Base-by-base conservation (phyloP, 1,140 invertebrate genomes). In the Heliothis subflexa region DNA sequence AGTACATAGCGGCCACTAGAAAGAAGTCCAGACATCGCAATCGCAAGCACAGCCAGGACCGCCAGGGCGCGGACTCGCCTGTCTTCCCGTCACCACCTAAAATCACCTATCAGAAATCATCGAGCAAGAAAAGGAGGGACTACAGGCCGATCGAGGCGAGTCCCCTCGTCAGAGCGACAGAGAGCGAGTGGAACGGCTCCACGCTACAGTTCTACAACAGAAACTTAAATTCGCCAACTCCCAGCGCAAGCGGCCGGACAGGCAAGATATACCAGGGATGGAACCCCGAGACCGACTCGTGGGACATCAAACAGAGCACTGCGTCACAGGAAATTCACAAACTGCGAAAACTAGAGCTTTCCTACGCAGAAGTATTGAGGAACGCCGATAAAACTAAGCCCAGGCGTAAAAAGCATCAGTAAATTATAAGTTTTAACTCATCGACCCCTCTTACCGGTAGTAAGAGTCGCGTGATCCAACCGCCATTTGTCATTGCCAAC, bases 301-400 rank as follows among this genome's bases (percentile, higher is more conserved):
- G 93, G 93, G 96, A 96, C 78, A 97, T 96, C 82, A 97, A 96
- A 85, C 96, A 96, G 18, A 97, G 97, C 89, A 95, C 96, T 11
- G 97, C 97, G 3, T 97, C 97, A 0, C 97, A 97, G 84, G 97
- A 98, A 81, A 96, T 98, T 11, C 96, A 97, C 80, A 97, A 97
- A 84, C 92, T 98, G 57, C 97, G 97, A 88, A 96, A 97, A 82
- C 92, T 98, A 33, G 97, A 98, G 82, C 95, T 97, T 86, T 97
- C 97, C 3, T 98, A 98, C 87, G 97, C 97, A 0, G 97, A 98
- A 89, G 97, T 96, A 3, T 92, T 98, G 12, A 95, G 97, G 66
- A 96, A 96, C 87, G 96, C 96, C 54, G 97, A 97, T 82, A 95
- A 95, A 86, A 94, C 90, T 54, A 95, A 95, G 82, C 84, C 82